These are phyloP conservation scores for Darevskia nairensis DNA, from an alignment of 2,797 vertebrate genomes.

Conservation along the genomic window DNA sequence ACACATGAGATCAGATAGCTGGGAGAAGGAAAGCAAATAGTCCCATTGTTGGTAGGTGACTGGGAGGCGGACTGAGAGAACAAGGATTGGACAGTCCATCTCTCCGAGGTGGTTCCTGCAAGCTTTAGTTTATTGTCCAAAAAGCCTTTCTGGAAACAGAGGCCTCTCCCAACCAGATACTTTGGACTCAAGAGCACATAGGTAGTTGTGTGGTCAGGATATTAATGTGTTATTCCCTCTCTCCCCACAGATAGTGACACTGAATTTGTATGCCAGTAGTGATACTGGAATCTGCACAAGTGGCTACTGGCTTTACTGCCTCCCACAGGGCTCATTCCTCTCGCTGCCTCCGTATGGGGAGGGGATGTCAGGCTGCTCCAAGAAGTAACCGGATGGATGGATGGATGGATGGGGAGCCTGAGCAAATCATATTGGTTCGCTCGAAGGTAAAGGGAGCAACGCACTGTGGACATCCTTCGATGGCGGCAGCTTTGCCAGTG, in stretches of 20 bases:
- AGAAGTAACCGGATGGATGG: neutral
- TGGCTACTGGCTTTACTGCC: neutral
- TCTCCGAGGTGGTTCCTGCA: no score
- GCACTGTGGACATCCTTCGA: neutral
- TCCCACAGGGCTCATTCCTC: neutral
- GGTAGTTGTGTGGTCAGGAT: fast-evolving
- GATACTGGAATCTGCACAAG: constrained; percentile 1
- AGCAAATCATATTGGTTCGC: neutral
- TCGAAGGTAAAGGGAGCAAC: neutral
- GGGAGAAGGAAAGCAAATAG: no score
- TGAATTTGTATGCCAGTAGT: neutral
- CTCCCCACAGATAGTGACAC: constrained; percentile 52
- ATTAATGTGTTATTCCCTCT: constrained; percentile 30
- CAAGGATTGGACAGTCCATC: no score
- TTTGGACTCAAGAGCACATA: neutral
- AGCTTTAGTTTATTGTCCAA: no score
- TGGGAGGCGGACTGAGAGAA: no score
- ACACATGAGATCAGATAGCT: no score
- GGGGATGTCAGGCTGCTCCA: neutral
- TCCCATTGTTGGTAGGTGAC: no score
- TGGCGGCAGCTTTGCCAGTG: no score
- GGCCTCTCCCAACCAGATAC: no score
- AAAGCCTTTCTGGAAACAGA: no score
- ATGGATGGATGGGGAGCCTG: neutral
- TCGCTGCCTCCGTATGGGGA: neutral